Evolutionary conservation across 2,888 invertebrate species (phyloP).

Genomic region (Tryphoninae sp.): DNA sequence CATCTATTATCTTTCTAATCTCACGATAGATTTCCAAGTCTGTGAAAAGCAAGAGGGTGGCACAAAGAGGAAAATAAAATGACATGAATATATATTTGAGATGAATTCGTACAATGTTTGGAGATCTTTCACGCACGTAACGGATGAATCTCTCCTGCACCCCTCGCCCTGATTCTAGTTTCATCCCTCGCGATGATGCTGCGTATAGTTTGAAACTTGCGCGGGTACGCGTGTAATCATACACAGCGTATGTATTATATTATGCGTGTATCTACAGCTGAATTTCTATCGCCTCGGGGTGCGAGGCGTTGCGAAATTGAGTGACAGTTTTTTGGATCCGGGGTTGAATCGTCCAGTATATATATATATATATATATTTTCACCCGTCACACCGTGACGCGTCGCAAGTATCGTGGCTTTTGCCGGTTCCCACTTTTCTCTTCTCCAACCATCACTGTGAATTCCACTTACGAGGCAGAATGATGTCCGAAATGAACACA

Average conservation of each 20-base stretch:
- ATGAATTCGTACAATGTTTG: slow-evolving; percentile 39
- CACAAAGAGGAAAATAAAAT: background rate
- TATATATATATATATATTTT: too few relatives aligned
- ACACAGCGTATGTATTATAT: slow-evolving; percentile 9
- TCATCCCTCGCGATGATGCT: slow-evolving; percentile 30
- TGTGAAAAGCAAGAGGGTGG: too few relatives aligned
- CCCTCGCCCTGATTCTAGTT: slow-evolving; percentile 7
- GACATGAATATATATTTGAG: background rate
- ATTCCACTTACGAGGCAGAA: slow-evolving; percentile 41
- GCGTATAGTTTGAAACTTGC: background rate
- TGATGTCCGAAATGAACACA: slow-evolving; percentile 30
- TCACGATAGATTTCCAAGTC: too few relatives aligned
- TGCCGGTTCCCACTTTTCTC: slow-evolving; percentile 24
- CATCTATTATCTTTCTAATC: too few relatives aligned
- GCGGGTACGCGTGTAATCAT: slow-evolving; percentile 20
- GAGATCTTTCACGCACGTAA: slow-evolving; percentile 1
- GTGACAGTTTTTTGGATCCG: slow-evolving; percentile 60
- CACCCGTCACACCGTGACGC: background rate
- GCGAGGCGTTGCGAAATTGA: slow-evolving; percentile 65
- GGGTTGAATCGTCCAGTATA: slow-evolving; percentile 36
- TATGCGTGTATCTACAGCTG: slow-evolving; percentile 28
- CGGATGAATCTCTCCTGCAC: slow-evolving; percentile 9
- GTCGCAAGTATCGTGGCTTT: slow-evolving; percentile 37
- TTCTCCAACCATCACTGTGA: background rate
- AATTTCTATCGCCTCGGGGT: slow-evolving; percentile 49